Conservation (phyloP, 2,888 invertebrate species). For the Catonia carolina region DNA sequence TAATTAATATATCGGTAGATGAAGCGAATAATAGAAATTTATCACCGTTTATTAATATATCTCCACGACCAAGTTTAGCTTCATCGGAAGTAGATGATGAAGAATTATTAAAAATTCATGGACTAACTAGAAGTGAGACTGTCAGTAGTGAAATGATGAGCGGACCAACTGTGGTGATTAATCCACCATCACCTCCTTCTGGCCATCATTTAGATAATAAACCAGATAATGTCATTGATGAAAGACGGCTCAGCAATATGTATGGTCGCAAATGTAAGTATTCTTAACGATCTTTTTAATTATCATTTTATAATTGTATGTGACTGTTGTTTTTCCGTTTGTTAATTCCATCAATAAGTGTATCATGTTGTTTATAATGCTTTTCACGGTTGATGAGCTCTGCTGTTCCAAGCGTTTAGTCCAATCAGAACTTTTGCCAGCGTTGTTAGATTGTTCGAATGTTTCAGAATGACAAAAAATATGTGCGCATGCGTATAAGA, state of each 20-base stretch:
- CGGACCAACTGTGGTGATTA: slow-evolving; percentile 53
- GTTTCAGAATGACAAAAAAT: too few species aligned
- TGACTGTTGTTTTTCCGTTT: background rate
- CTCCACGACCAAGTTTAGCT: slow-evolving; percentile 30
- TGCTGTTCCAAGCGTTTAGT: too few species aligned
- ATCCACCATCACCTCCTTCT: slow-evolving; percentile 65
- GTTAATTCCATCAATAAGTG: too few species aligned
- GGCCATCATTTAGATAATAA: slow-evolving; percentile 11
- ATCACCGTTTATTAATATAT: background rate
- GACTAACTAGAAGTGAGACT: slow-evolving; percentile 25
- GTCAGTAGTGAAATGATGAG: slow-evolving; percentile 10
- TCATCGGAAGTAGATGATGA: slow-evolving; percentile 35
- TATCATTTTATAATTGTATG: slow-evolving; percentile 4
- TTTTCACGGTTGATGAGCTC: too few species aligned
- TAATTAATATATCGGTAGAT: slow-evolving; percentile 32
- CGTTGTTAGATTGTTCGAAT: too few species aligned
- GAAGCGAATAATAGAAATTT: slow-evolving; percentile 35
- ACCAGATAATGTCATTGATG: slow-evolving; percentile 30
- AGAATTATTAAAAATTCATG: slow-evolving; percentile 32
- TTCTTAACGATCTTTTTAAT: slow-evolving; percentile 11
- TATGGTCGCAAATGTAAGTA: slow-evolving; percentile 44
- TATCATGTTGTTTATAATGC: too few species aligned
- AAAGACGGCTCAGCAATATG: slow-evolving; percentile 40
- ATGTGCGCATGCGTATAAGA: too few species aligned
- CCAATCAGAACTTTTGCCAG: too few species aligned